Evolutionary conservation across 2,888 invertebrate species (phyloP).

Genomic region (Marronus borbonicus): DNA sequence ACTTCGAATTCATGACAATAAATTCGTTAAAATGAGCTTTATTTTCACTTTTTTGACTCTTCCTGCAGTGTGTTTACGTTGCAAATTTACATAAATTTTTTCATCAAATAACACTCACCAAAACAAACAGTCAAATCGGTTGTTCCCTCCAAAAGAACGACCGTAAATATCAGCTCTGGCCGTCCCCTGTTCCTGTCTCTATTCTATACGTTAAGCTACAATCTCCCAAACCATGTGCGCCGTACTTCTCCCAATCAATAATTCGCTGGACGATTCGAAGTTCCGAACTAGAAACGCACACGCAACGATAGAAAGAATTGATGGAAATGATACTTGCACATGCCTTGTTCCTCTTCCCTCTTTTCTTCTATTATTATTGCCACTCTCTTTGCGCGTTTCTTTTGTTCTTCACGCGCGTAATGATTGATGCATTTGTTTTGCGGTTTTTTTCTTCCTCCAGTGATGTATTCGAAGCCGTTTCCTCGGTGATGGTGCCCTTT

Average conservation of each 20-base stretch:
- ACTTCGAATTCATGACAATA: no score
- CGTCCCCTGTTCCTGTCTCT: background rate
- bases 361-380: constrained; percentile 1
- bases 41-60: no score
- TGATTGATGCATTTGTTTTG: constrained; percentile 43
- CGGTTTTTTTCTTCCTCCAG: constrained; percentile 21
- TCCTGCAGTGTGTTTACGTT: background rate
- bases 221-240: constrained; percentile 1
- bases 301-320: constrained; percentile 47
- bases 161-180: background rate
- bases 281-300: constrained; percentile 22
- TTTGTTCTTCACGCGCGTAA: constrained; percentile 29
- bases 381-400: constrained; percentile 12
- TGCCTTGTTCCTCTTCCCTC: constrained; percentile 1
- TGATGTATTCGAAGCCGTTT: background rate
- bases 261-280: constrained; percentile 13
- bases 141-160: background rate
- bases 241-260: constrained; percentile 27
- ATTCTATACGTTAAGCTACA: background rate
- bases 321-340: constrained; percentile 48
- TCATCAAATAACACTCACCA: background rate
- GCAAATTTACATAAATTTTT: constrained; percentile 10
- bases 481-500: constrained; percentile 29
- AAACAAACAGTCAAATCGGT: background rate
- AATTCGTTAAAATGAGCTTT: no score